Base-by-base conservation (phyloP, 1,140 invertebrate species). In the Ericerus pela region DNA sequence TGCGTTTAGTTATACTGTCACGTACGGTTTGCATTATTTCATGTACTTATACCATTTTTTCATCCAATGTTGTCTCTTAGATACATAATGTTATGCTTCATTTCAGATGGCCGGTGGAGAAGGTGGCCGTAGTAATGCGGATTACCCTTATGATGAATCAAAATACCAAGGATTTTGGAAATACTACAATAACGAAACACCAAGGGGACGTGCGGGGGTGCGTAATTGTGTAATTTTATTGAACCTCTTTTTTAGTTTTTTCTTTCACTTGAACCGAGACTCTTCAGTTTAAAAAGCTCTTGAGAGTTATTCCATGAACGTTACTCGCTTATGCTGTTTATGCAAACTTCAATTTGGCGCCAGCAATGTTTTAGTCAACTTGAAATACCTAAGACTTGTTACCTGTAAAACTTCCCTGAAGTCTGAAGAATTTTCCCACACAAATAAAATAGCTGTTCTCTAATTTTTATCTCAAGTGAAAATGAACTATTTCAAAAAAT, bases 71-170 rank as follows among this genome's bases (percentile, higher is more conserved):
- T n/a, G n/a, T 38, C 20, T 38, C 36, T 4, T 38, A 33, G n/a
- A 10, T n/a, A 33, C n/a, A 8, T 33, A 10, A n/a, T 33, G 30
- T 33, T 8, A 10, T 33, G 30, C 8, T 33, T 33, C 31, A 33
- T 33, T 10, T 6, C 36, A 38, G 36, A 47, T 47, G 41, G 41
- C 41, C 4, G 41, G 41, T 5, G 41, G 16, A 24, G 41, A 24
- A 47, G 26, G 41, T 47, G 22, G 4, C 2, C 26, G 26, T 24
- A 47, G 41, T 47, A 22, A 3, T 14, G 41, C 41, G 22, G 41
- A 47, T 24, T 47, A 58, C n/a, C 52, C 52, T 16, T 52, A 29
- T 2, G 57, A 58, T 54, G 53, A 54, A 24, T 52, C 57, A 18
- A 54, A 58, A 26, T 58, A 43, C 5, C 54, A 52, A 10, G 57